A percentile compares a stretch with the other conserved stretches of the same genome.
Conservation (phyloP, 64 coral and sea anemone species). For the Porites lutea region DNA sequence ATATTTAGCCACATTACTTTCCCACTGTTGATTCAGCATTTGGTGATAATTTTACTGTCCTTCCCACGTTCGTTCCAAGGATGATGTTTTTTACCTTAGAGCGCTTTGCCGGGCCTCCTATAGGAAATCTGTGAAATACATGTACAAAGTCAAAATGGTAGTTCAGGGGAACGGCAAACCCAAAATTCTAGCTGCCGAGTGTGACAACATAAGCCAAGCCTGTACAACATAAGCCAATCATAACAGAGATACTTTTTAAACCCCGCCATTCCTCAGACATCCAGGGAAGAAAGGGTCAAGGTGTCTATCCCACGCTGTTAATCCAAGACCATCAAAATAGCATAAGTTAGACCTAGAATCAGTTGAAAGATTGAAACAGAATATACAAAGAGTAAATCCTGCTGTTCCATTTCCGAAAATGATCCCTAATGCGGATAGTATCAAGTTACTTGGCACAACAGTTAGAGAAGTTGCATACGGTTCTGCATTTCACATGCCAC, state of each 20-base stretch:
- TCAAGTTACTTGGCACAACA: conserved; percentile 70
- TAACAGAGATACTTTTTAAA: conserved; percentile 56
- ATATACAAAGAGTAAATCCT: conserved; percentile 41
- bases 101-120: conserved; percentile 75
- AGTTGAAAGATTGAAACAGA: conserved; percentile 60
- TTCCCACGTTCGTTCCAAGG: not conserved
- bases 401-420: conserved; percentile 71
- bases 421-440: conserved; percentile 34
- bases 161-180: conserved; percentile 44
- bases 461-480: conserved; percentile 62
- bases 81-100: conserved; percentile 27
- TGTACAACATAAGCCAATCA: conserved; percentile 67
- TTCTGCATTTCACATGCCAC: conserved; percentile 74
- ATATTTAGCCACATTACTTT: too few species aligned
- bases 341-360: conserved; percentile 31
- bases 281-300: conserved; percentile 54
- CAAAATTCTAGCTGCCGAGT: conserved; percentile 60
- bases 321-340: conserved; percentile 62
- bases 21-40: too few species aligned
- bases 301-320: conserved; percentile 61
- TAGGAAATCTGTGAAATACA: conserved; percentile 62
- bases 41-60: too few species aligned
- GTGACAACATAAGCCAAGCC: conserved; percentile 55
- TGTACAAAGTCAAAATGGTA: conserved; percentile 45
- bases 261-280: conserved; percentile 66